Evolutionary conservation across 2,888 invertebrate species (phyloP), one percentile per base, ranked within the genome.

Genomic region (Volucella inflata): DNA sequence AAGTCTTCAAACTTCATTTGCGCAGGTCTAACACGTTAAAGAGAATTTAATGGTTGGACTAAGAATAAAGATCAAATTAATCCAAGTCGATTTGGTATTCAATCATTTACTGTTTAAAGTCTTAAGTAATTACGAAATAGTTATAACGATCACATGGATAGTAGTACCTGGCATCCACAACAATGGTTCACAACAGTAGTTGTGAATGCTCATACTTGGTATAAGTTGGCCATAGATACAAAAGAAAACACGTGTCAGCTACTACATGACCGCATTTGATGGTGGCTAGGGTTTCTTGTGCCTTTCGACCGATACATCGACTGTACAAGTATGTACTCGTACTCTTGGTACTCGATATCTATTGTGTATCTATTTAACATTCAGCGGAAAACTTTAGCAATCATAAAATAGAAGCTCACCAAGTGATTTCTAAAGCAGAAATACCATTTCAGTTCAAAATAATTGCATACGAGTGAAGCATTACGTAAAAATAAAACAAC

Each of bases 321-420:
- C 6, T 30, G 6, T 6, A 30, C 30, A 30, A 30, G 30, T 6
- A 30, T 30, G 2, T 21, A 21, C 21, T 21, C 2, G 30, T 30
- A 30, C 30, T 6, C 30, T 30, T 30, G 30, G 30, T 30, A 30
- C 30, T 30, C 30, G 30, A 30, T 30, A 30, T 30, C 30, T 30
- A 30, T n/a, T n/a, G n/a, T 46, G 17, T 40, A 55, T 42, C 84
- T 84, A 70, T 65, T 84, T 76, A 84, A 42, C 84, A 84, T 80
- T 80, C 84, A 84, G 80, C 38, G 80, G 80, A 84, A 84, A 84
- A 76, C 80, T 84, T 84, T 80, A 84, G 71, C 46, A 80, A 76
- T 84, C 75, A 84, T 80, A 51, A 84, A 84, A 80, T 76, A 84
- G 80, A 84, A 84, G 84, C 75, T 79, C 83, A 79, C 59, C 65